phyloP scores from a whole-genome alignment of 2,113 vertebrate species.

The Zingel zingel region DNA sequence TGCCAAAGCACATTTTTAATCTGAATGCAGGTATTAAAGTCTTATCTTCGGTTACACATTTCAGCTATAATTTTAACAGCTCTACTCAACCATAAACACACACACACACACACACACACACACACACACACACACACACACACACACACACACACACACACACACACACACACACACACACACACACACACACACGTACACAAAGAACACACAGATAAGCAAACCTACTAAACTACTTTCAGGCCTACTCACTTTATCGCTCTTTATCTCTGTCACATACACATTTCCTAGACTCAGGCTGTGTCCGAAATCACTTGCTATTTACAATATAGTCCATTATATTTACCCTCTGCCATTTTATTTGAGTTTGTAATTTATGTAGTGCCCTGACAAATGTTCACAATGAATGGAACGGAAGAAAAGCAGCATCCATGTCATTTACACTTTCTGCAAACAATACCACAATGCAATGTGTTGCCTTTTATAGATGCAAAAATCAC shows the following conservation, averaged over 20 bases:
- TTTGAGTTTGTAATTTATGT: constrained; percentile 1
- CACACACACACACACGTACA: constrained; percentile 3
- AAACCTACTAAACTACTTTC: constrained; percentile 46
- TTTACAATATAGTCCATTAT: constrained; percentile 8
- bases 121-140: constrained; percentile 28
- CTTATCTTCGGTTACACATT: constrained; percentile 68
- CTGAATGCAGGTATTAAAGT: constrained; percentile 60
- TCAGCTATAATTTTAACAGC: constrained; percentile 63
- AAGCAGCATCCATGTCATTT: background rate
- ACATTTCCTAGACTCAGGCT: constrained; percentile 36
- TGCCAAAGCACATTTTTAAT: constrained; percentile 58
- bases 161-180: too few relatives aligned
- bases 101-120: constrained; percentile 19
- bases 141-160: constrained; percentile 1
- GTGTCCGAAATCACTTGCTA: constrained; percentile 22
- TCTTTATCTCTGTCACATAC: constrained; percentile 34
- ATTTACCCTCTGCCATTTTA: constrained; percentile 16
- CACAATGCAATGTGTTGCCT: background rate
- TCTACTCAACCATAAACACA: constrained; percentile 62
- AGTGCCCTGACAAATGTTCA: background rate
- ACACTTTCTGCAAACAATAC: background rate
- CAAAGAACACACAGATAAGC: constrained; percentile 49
- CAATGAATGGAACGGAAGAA: background rate
- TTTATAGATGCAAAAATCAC: background rate
- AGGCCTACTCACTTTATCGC: constrained; percentile 41